Evolutionary conservation across 2,797 vertebrate species (phyloP), one percentile per base, ranked within the genome.

Genomic region (Austrolebias charrua): DNA sequence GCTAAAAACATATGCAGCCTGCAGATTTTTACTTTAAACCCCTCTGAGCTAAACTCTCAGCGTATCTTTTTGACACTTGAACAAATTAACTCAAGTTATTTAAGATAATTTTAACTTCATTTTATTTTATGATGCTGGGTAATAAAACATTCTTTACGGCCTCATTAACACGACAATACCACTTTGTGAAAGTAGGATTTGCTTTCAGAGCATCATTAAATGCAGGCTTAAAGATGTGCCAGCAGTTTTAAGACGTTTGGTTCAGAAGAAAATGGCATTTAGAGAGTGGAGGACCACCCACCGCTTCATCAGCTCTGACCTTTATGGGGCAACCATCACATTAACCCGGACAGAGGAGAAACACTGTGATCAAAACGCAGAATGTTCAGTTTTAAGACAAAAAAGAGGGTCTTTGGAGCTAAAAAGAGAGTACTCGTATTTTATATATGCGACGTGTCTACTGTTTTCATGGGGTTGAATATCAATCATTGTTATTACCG

Each of bases 241-340:
- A 58, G 42, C 5, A 12, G 9, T 64, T 31, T 16, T 19, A 68
- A 12, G 47, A 55, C 54, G 13, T 28, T 58, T 28, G 53, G n/a
- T 55, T 4, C 18, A 55, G 7, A 52, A 29, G 60, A 15, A 66
- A 70, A 58, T n/a, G 19, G 31, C 45, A 8, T 49, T 15, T 12
- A 35, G 3, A 24, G 9, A 12, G 38, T 19, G 10, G 28, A 72
- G 52, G 84, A 87, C 86, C 88, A 90, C 83, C 84, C 80, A 62
- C 40, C 72, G 55, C 10, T 11, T 69, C 70, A 76, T 60, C 46
- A 64, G 38, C 15, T 0, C 29, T 75, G 73, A 78, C 79, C 76
- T 86, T 86, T 73, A 81, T 73, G 59, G 63, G 11, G 66, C 52
- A 75, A 60, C 69, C 75, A 56, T 79, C 73, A 71, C 60, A 80